phyloP scores from a whole-genome alignment of 2,888 invertebrate species.

The Galeopsomyia nigrocyanea region DNA sequence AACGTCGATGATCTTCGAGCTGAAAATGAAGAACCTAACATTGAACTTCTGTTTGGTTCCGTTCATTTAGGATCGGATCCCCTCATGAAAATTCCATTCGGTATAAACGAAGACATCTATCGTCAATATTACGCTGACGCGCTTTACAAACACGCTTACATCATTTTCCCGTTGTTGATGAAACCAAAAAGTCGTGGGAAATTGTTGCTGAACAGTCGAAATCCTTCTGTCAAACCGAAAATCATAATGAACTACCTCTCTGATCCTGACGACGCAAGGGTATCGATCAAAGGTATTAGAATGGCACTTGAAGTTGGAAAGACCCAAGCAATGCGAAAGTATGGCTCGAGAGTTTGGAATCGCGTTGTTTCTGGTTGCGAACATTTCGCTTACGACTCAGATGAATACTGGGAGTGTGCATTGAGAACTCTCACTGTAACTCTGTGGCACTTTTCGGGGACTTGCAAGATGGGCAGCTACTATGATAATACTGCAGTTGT shows the following conservation, averaged over 20 bases:
- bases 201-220: constrained; percentile 72
- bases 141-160: constrained; percentile 67
- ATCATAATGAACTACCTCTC: constrained; percentile 80
- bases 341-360: constrained; percentile 71
- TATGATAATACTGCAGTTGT: constrained; percentile 75
- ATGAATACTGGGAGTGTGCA: constrained; percentile 76
- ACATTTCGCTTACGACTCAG: constrained; percentile 69
- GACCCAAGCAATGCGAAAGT: constrained; percentile 72
- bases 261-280: constrained; percentile 73
- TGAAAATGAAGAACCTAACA: constrained; percentile 74
- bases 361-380: constrained; percentile 72
- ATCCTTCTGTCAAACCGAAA: constrained; percentile 75
- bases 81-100: constrained; percentile 66
- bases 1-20: constrained; percentile 58
- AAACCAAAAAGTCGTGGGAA: constrained; percentile 76
- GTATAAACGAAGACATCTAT: constrained; percentile 72
- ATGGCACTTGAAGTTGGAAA: constrained; percentile 71
- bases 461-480: constrained; percentile 78
- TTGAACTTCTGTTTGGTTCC: constrained; percentile 78
- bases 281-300: constrained; percentile 72
- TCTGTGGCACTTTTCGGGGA: constrained; percentile 75
- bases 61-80: constrained; percentile 71
- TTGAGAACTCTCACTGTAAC: constrained; percentile 72
- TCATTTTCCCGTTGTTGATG: constrained; percentile 71
- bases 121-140: constrained; percentile 71